phyloP scores from a whole-genome alignment of 2,888 invertebrate species.

The Sussaba pulchella region DNA sequence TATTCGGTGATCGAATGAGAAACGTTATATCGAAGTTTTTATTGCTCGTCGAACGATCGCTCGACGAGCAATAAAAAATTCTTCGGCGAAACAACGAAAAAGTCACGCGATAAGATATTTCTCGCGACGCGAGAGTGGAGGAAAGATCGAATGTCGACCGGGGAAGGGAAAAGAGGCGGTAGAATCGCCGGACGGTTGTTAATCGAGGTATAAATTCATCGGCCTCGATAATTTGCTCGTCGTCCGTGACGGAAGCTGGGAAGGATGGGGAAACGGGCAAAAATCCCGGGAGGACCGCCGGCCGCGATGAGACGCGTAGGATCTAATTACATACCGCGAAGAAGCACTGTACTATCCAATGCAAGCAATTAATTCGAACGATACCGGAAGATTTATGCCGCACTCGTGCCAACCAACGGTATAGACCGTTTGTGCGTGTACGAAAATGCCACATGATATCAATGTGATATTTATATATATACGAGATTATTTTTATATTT shows the following conservation, averaged over 20 bases:
- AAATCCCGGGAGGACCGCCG: slow-evolving; percentile 64
- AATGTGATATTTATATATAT: slow-evolving; percentile 14
- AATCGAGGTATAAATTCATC: slow-evolving; percentile 70
- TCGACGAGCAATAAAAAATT: slow-evolving; percentile 59
- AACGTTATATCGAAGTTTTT: slow-evolving; percentile 38
- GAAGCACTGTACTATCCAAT: slow-evolving; percentile 49
- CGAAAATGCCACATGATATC: slow-evolving; percentile 5
- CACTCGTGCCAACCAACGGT: slow-evolving; percentile 56
- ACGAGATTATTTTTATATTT: no score
- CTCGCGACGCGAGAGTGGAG: neutral
- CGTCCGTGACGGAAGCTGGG: slow-evolving; percentile 48
- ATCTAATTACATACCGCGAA: slow-evolving; percentile 76
- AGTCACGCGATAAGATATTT: slow-evolving; percentile 2
- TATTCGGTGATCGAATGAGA: slow-evolving; percentile 40
- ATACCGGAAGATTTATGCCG: slow-evolving; percentile 73
- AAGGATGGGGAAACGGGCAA: slow-evolving; percentile 62
- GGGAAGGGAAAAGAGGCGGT: no score
- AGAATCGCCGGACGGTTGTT: slow-evolving; percentile 44
- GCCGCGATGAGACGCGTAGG: slow-evolving; percentile 63
- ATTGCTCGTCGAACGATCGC: slow-evolving; percentile 56
- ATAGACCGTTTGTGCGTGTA: slow-evolving; percentile 6
- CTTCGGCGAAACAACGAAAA: slow-evolving; percentile 20
- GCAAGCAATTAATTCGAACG: slow-evolving; percentile 74
- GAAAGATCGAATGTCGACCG: no score
- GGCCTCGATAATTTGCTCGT: slow-evolving; percentile 66